Conservation (phyloP, 2,113 vertebrate species). For the Cyprinus carpio region DNA sequence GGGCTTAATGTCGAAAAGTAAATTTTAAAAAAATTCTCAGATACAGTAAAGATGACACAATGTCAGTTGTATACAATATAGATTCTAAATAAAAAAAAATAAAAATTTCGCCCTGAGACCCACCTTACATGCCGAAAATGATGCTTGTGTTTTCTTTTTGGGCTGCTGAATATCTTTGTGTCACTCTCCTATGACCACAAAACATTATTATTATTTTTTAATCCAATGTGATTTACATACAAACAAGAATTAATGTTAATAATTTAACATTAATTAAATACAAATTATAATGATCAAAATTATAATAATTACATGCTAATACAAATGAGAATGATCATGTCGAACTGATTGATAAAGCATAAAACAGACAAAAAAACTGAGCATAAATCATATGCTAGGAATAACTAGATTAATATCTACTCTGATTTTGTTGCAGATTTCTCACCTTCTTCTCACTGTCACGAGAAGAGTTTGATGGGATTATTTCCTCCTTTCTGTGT, state of each 20-base stretch:
- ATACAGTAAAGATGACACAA: background rate
- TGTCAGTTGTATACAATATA: background rate
- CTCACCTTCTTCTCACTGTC: constrained; percentile 70
- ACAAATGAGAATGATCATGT: background rate
- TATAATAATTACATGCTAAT: background rate
- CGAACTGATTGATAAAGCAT: background rate
- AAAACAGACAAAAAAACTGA: background rate
- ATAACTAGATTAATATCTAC: background rate
- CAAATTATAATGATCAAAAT: too few species aligned
- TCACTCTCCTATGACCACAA: constrained; percentile 9
- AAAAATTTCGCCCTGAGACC: background rate
- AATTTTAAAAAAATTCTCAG: background rate
- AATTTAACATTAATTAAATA: too few species aligned
- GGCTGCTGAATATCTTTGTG: background rate
- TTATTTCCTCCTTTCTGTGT: constrained; percentile 57
- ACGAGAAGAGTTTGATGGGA: constrained; percentile 51
- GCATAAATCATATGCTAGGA: background rate
- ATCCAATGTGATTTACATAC: too few species aligned
- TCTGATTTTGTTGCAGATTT: background rate
- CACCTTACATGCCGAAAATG: constrained; percentile 5
- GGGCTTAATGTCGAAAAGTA: background rate
- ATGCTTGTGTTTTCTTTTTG: background rate
- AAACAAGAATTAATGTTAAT: too few species aligned
- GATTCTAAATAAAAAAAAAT: background rate
- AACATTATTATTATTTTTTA: background rate